These are phyloP conservation scores for Dipodomys merriami DNA, from an alignment of 2,113 vertebrate genomes.

Conservation along the genomic window DNA sequence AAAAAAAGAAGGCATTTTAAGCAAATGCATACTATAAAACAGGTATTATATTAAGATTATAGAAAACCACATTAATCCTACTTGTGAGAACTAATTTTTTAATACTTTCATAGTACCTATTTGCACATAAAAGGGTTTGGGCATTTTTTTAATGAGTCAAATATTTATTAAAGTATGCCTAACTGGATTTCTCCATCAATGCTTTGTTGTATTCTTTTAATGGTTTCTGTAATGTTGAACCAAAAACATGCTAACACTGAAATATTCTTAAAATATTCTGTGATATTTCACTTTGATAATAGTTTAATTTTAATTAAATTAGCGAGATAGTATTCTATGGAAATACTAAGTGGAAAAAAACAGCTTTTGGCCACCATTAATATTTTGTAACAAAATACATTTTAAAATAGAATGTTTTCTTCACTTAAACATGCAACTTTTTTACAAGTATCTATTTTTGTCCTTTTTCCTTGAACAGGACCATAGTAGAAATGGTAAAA, in stretches of 20 bases:
- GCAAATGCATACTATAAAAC: slow-evolving; percentile 28
- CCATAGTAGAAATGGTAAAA: neutral
- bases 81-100: slow-evolving; percentile 19
- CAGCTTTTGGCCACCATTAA: slow-evolving; percentile 32
- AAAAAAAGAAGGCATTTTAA: slow-evolving; percentile 14
- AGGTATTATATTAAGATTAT: slow-evolving; percentile 39
- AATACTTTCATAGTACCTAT: slow-evolving; percentile 49
- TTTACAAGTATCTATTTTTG: neutral
- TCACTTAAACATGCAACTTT: neutral
- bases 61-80: slow-evolving; percentile 16
- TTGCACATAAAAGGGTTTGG: slow-evolving; percentile 39
- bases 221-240: slow-evolving; percentile 29
- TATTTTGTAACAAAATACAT: neutral
- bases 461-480: neutral
- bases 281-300: slow-evolving; percentile 33
- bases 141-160: neutral
- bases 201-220: slow-evolving; percentile 20
- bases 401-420: neutral
- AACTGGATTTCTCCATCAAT: slow-evolving; percentile 13
- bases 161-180: slow-evolving; percentile 48
- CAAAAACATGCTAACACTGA: neutral
- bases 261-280: slow-evolving; percentile 48
- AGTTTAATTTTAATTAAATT: slow-evolving; percentile 33
- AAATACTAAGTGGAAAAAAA: slow-evolving; percentile 33
- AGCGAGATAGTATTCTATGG: slow-evolving; percentile 8